Conservation (phyloP, 2,113 vertebrate species). For the Solea solea region DNA sequence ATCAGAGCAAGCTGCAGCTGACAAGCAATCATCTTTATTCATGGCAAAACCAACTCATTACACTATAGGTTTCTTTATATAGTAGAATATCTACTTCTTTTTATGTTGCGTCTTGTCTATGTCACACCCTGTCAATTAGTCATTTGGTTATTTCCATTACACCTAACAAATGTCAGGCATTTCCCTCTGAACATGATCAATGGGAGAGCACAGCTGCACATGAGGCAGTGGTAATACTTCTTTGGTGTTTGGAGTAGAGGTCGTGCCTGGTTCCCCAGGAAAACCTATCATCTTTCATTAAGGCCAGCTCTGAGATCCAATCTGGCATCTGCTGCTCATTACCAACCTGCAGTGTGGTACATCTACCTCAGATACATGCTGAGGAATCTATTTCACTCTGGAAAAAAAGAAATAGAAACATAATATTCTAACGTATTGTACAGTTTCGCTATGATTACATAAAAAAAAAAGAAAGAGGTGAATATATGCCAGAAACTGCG, state of each 20-base stretch:
- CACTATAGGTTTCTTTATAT: no score
- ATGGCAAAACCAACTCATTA: constrained; percentile 10
- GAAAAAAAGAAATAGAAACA: constrained; percentile 29
- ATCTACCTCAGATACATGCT: constrained; percentile 61
- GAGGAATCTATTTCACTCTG: constrained; percentile 45
- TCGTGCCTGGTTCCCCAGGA: constrained; percentile 56
- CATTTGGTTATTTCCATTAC: constrained; percentile 57
- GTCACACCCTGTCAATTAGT: constrained; percentile 52
- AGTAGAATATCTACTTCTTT: constrained; percentile 11
- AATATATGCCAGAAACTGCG: background rate
- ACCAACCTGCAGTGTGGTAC: constrained; percentile 55
- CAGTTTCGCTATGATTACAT: constrained; percentile 7
- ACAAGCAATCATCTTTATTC: constrained; percentile 2
- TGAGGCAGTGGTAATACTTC: constrained; percentile 51
- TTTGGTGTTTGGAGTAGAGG: constrained; percentile 57
- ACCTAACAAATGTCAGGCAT: constrained; percentile 64
- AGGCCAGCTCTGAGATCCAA: constrained; percentile 60
- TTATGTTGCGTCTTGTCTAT: background rate
- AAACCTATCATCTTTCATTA: constrained; percentile 75
- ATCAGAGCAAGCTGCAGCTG: background rate
- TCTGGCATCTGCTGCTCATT: constrained; percentile 79
- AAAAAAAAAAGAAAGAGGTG: background rate
- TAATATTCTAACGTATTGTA: constrained; percentile 23
- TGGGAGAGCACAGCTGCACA: constrained; percentile 49
- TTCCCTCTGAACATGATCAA: constrained; percentile 63